Percentiles rank a stretch among this genome's conserved stretches.
Evolutionary conservation across 2,797 vertebrate genomes (phyloP).

Genomic region (Dicrostonyx torquatus): DNA sequence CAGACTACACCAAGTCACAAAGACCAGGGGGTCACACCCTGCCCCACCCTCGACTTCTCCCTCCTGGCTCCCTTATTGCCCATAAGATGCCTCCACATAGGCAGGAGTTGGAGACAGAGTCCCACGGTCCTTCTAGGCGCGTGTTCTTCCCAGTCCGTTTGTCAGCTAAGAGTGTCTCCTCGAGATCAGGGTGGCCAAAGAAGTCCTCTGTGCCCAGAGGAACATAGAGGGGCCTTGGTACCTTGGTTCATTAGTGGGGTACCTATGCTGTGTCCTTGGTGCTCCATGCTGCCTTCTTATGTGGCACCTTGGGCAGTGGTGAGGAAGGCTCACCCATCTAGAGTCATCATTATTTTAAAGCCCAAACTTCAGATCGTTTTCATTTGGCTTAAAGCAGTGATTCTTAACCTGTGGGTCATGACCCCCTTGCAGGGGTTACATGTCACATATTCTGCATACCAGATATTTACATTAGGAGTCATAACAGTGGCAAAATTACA

Average conservation of each 20-base stretch:
- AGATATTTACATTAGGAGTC: not conserved
- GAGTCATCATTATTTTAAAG: too few relatives aligned
- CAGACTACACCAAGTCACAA: conserved; percentile 61
- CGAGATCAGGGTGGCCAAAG: not conserved
- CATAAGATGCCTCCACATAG: too few relatives aligned
- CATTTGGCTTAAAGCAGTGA: not conserved
- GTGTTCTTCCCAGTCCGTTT: not conserved
- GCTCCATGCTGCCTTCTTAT: not conserved
- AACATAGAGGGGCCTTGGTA: not conserved
- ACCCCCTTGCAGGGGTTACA: not conserved
- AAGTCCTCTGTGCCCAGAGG: not conserved
- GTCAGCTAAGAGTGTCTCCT: not conserved
- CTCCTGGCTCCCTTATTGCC: not conserved
- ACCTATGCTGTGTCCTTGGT: not conserved
- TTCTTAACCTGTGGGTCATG: not conserved
- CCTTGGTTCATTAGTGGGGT: not conserved
- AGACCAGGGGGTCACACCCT: conserved; percentile 53
- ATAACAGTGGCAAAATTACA: not conserved
- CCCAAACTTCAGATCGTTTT: not conserved
- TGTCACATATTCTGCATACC: not conserved
- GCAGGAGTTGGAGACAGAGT: not conserved
- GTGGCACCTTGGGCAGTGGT: not conserved
- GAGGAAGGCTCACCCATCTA: not conserved
- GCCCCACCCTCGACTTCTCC: not conserved
- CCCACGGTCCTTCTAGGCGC: rapidly evolving